Conservation (phyloP, 2,888 invertebrate species). For the Hipparchia sbordonii region DNA sequence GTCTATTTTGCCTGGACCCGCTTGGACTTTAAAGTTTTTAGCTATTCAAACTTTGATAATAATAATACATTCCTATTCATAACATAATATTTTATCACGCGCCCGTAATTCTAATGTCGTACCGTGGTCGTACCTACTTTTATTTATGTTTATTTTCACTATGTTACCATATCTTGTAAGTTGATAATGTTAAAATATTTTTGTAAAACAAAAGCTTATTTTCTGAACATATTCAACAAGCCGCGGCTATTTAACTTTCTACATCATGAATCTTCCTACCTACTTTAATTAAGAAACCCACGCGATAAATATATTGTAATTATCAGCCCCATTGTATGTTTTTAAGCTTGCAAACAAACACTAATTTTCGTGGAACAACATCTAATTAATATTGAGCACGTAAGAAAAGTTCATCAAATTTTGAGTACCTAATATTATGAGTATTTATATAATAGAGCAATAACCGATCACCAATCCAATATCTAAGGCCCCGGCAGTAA, state of each 20-base stretch:
- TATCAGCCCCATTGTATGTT: constrained; percentile 2
- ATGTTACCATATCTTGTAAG: too few species aligned
- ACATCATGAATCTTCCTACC: constrained; percentile 9
- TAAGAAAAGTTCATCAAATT: too few species aligned
- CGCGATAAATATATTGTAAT: constrained; percentile 10
- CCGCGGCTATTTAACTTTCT: constrained; percentile 6
- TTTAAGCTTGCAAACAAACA: neutral
- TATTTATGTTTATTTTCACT: too few species aligned
- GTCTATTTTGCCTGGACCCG: neutral
- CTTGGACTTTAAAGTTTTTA: constrained; percentile 4
- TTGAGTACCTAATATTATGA: too few species aligned
- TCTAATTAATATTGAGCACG: neutral
- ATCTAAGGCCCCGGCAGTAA: too few species aligned
- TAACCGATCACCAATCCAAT: too few species aligned
- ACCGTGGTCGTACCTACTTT: neutral
- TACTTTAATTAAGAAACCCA: constrained; percentile 3
- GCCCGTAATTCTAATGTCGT: too few species aligned
- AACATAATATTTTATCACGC: neutral
- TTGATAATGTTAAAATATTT: neutral
- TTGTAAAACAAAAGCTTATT: neutral
- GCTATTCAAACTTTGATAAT: neutral
- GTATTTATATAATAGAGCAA: too few species aligned
- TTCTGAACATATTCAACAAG: neutral
- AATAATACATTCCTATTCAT: neutral
- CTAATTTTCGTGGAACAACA: constrained; percentile 1